Conservation (phyloP, 2,797 vertebrate genomes). For the Okamejei kenojei region DNA sequence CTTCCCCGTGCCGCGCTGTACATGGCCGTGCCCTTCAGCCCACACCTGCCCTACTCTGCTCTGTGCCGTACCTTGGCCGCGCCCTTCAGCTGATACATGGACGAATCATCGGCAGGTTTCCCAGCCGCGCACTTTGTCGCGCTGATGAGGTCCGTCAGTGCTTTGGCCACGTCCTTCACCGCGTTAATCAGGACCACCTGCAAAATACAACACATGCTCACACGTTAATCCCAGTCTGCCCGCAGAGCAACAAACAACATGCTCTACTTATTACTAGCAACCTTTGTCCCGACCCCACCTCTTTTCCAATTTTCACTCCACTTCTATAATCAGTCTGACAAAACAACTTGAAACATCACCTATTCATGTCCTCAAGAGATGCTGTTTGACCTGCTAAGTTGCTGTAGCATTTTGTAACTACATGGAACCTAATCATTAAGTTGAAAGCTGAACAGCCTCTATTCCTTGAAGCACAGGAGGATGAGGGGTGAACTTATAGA, state of each 20-base stretch:
- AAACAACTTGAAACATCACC: too few relatives aligned
- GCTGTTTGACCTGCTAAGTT: too few relatives aligned
- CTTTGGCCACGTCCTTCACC: constrained; percentile 94
- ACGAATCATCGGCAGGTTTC: constrained; percentile 89
- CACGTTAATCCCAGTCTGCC: background rate
- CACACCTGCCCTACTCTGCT: background rate
- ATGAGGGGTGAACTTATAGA: too few relatives aligned
- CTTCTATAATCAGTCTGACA: too few relatives aligned
- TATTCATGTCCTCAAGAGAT: too few relatives aligned
- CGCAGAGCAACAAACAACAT: background rate
- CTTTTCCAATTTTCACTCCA: too few relatives aligned
- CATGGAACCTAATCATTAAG: too few relatives aligned
- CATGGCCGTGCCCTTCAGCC: background rate
- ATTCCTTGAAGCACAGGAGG: too few relatives aligned
- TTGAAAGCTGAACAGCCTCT: too few relatives aligned
- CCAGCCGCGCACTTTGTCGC: constrained; percentile 95
- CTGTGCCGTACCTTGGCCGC: constrained; percentile 79
- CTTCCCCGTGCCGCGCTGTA: background rate
- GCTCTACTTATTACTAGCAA: too few relatives aligned
- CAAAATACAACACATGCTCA: background rate
- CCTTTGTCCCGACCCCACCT: too few relatives aligned
- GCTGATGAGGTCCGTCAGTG: constrained; percentile 90
- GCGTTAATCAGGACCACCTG: constrained; percentile 98
- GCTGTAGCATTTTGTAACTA: too few relatives aligned
- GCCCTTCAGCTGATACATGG: constrained; percentile 97